Base-by-base conservation (phyloP, 2,113 vertebrate genomes). In the Oenanthe melanoleuca region DNA sequence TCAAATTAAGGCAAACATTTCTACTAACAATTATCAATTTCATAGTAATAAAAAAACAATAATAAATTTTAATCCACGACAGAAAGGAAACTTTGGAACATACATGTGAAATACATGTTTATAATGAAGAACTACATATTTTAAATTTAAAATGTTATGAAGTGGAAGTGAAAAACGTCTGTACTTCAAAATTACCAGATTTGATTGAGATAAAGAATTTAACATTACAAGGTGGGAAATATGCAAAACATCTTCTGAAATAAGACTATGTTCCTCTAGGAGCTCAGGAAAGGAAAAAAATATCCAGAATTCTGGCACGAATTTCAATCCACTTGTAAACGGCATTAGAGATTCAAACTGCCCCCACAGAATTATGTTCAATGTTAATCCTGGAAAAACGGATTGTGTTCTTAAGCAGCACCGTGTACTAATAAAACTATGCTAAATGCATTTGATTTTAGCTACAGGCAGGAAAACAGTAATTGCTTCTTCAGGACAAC, bases 341-440 rank as follows among this genome's bases (percentile, higher is more conserved):
- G 0, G 65, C 26, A 75, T 75, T 85, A 91, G 45, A 80, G 80
- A 91, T n/a, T 64, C 75, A 49, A 95, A 91, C 34, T 74, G 77
- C 25, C 52, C 87, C 74, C 82, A 59, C 5, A 89, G 67, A 94
- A 86, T 89, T 92, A 87, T 82, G 70, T 57, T 75, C 53, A 59
- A 77, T 2, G 70, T 50, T 96, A 96, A 96, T 96, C 96, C 94
- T 66, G 55, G 81, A 82, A 91, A 95, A 97, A 91, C 69, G 20
- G 91, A 96, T 89, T 95, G 91, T 89, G 86, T 66, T 77, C 93
- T 96, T 95, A 96, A 91, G 92, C 66, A 95, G 88, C 50, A 72
- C 91, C 2, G 2, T 65, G 44, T 63, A 92, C 88, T 86, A 96
- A 79, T 81, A 95, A 80, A 78, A 90, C 80, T 96, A 90, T 61